phyloP scores from a whole-genome alignment of 64 coral and sea anemone genomes.

The Pachyseris speciosa region DNA sequence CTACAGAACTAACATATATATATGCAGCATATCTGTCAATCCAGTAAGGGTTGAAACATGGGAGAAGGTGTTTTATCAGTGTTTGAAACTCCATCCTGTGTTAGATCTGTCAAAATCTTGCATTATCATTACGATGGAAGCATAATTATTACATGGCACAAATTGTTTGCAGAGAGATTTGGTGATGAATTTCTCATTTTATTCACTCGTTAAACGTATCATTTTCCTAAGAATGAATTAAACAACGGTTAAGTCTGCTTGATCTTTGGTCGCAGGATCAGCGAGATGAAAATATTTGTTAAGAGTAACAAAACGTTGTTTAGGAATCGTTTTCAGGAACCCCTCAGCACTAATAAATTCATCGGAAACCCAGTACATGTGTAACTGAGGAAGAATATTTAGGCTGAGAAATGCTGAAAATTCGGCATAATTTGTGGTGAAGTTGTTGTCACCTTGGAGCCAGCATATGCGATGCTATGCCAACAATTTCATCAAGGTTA shows the following conservation, averaged over 20 bases:
- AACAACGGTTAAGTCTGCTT: background rate
- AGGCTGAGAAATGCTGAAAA: conserved; percentile 38
- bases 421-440: conserved; percentile 26
- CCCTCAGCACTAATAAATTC: background rate
- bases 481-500: conserved; percentile 3
- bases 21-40: no score
- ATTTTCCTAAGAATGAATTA: no score
- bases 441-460: conserved; percentile 7
- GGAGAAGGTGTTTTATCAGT: no score
- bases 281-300: conserved; percentile 39
- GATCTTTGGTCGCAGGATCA: conserved; percentile 1
- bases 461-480: conserved; percentile 3
- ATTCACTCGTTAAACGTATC: no score
- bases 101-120: no score
- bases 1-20: no score
- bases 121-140: no score
- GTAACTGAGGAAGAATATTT: conserved; percentile 3
- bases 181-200: no score
- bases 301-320: background rate
- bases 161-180: no score
- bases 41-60: no score
- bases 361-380: conserved; percentile 19
- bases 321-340: conserved; percentile 33
- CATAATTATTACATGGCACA: no score
- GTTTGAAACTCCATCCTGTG: no score